Base-by-base conservation (phyloP, 2,888 invertebrate genomes). In the Drosophila merina region DNA sequence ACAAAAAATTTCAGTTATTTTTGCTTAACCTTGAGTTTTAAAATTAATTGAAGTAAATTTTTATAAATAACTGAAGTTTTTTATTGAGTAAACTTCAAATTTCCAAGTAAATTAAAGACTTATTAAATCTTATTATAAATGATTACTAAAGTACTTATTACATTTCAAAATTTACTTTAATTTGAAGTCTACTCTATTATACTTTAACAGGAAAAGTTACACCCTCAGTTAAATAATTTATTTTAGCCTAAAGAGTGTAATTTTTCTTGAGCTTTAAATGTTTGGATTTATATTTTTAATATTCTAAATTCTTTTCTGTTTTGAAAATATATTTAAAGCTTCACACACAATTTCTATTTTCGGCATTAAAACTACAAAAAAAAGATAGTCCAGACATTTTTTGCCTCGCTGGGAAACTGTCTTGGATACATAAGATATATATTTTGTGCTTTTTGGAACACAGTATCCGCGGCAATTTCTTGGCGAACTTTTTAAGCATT, bases 351-450 rank as follows among this genome's bases (percentile, higher is more conserved):
- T n/a, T 36, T 36, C n/a, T 36, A 36, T 36, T 36, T 36, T 36
- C 5, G 14, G 20, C 8, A 42, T 20, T 6, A 33, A 47, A 5
- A 3, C 9, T 20, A 20, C 20, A 20, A 20, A 12, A 44, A 44
- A 25, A 52, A 12, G 50, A 33, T 20, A 54, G 56, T 75, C 59
- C 66, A 74, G 76, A 47, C 48, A 67, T 63, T 59, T 57, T 8
- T n/a, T 47, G 40, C 20, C 1, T 42, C 9, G 40, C 40, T 20
- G 3, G 20, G 40, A 42, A 45, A 10, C 55, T 14, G 48, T 25
- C 5, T 31, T 1, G 30, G 12, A 38, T 14, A n/a, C 4, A 12
- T 28, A 5, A 8, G n/a, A 7, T 9, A 8, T 14, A 20, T 20
- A 20, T 14, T 38, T 33, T 26, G 5, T 4, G 2, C 31, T 10